These are phyloP conservation scores for Platysteira castanea DNA, from an alignment of 2,113 vertebrate species.

Conservation along the genomic window DNA sequence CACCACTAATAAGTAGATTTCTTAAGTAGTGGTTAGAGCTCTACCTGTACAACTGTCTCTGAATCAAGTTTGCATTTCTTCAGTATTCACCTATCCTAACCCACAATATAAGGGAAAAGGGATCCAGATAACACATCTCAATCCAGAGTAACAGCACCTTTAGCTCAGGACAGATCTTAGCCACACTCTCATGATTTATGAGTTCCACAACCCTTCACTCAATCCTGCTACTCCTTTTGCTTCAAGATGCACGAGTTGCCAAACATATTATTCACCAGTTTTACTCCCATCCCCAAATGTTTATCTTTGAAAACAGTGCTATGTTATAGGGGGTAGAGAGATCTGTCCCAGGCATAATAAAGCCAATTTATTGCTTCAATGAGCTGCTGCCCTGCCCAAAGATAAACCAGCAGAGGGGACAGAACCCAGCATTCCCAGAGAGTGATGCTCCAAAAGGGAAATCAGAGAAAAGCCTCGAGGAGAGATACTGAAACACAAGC, in stretches of 20 bases:
- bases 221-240: background rate
- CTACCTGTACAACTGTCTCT: background rate
- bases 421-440: background rate
- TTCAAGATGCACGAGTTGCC: background rate
- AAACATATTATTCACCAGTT: background rate
- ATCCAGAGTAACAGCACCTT: background rate
- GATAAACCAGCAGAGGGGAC: background rate
- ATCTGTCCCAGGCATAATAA: background rate
- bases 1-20: background rate
- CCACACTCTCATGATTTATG: accelerated
- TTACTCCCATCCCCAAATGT: background rate
- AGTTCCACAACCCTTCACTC: background rate
- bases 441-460: background rate
- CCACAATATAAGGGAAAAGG: background rate
- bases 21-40: background rate
- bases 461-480: background rate
- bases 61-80: background rate
- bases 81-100: background rate
- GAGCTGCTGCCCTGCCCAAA: background rate
- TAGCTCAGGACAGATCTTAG: background rate
- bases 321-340: background rate
- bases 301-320: background rate
- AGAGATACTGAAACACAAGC: background rate
- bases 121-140: background rate
- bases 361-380: background rate